Evolutionary conservation across 2,888 invertebrate species (phyloP).

Genomic region (Cantharis flavilabris): DNA sequence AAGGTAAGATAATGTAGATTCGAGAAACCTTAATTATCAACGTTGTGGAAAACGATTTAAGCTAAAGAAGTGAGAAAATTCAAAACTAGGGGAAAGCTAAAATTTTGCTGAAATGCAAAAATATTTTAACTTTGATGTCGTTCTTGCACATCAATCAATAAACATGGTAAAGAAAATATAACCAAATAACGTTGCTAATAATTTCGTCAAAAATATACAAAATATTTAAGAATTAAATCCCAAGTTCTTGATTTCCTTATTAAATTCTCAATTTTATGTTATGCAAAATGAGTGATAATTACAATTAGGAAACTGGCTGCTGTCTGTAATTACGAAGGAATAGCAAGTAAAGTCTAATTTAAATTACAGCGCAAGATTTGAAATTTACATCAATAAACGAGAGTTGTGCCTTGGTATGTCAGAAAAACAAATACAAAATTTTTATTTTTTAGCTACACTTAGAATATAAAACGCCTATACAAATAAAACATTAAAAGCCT

Average conservation of each 20-base stretch:
- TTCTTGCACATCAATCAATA: neutral
- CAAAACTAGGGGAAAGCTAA: neutral
- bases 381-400: neutral
- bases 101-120: neutral
- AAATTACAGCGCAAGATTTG: neutral
- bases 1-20: neutral
- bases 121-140: neutral
- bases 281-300: neutral
- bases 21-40: neutral
- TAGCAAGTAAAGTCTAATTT: neutral
- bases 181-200: neutral
- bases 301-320: neutral
- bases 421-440: neutral
- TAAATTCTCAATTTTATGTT: neutral
- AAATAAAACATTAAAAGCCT: no score
- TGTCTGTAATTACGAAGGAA: neutral
- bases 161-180: neutral
- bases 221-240: neutral
- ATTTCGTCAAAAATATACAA: neutral
- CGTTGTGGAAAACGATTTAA: neutral
- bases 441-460: no score
- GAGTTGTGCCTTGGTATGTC: neutral
- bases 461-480: no score
- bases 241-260: neutral
- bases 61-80: neutral